phyloP scores from a whole-genome alignment of 2,797 vertebrate species.

The Onychomys leucogaster region DNA sequence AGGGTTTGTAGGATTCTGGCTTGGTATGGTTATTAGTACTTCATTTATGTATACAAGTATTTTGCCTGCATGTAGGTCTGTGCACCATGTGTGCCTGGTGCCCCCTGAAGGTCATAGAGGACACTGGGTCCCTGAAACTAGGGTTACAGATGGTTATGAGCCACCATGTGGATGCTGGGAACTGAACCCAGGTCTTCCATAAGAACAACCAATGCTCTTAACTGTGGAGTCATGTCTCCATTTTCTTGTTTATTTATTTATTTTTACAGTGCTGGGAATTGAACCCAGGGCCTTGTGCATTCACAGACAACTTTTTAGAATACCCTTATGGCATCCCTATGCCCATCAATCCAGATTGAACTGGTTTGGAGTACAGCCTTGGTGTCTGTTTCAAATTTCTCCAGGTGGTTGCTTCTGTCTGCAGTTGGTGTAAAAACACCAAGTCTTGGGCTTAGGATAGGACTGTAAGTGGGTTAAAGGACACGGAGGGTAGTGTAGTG shows the following conservation, averaged over 20 bases:
- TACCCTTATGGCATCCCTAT: fast-evolving
- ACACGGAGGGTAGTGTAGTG: background rate
- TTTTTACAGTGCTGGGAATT: background rate
- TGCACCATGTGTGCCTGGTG: background rate
- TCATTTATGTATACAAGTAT: background rate
- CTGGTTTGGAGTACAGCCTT: too few relatives aligned
- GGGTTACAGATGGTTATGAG: background rate
- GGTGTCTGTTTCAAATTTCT: background rate
- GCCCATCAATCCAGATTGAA: background rate
- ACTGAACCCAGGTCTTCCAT: background rate
- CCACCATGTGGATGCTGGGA: background rate
- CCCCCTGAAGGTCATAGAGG: background rate
- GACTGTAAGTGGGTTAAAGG: background rate
- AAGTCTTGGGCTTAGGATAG: background rate
- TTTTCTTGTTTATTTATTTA: background rate
- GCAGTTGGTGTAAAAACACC: background rate
- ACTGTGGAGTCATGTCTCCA: background rate
- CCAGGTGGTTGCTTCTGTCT: background rate
- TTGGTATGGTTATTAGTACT: background rate
- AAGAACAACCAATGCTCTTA: background rate
- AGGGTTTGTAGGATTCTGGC: background rate
- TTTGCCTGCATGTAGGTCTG: background rate
- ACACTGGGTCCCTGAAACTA: background rate
- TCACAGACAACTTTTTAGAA: background rate
- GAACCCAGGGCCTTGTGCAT: background rate